Percentiles rank a stretch among this genome's conserved stretches.
These are phyloP conservation scores for Loriculus beryllinus DNA, from an alignment of 2,797 vertebrate genomes.

Conservation along the genomic window DNA sequence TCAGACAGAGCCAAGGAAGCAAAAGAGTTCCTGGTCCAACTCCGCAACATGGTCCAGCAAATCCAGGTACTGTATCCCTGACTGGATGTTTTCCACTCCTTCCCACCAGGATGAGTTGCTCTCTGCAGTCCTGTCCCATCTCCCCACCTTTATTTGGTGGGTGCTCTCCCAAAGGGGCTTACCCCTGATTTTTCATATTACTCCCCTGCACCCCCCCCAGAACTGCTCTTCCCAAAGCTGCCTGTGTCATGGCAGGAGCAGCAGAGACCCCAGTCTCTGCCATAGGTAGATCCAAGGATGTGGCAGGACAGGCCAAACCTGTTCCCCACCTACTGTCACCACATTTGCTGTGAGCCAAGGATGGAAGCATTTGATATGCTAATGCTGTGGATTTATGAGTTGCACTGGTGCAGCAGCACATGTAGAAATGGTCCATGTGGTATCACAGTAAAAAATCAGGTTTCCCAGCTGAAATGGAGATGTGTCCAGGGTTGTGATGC, in stretches of 20 bases:
- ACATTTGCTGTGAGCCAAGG: not conserved
- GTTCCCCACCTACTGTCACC: not conserved
- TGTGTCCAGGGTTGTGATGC: rapidly evolving
- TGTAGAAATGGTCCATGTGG: rapidly evolving
- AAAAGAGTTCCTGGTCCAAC: slow-evolving; percentile 96
- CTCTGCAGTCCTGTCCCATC: not conserved
- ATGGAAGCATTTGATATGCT: rapidly evolving
- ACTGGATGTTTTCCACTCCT: not conserved
- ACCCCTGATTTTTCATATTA: not conserved
- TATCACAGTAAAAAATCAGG: not conserved
- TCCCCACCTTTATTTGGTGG: not conserved
- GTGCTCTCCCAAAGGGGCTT: not conserved
- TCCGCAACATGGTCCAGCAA: slow-evolving; percentile 96
- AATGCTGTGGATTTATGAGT: rapidly evolving
- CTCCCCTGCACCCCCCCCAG: not conserved
- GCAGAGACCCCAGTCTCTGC: not conserved
- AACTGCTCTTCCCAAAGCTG: not conserved
- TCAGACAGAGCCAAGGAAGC: slow-evolving; percentile 96
- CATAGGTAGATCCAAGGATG: not conserved
- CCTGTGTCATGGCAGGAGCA: not conserved
- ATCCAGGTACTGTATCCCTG: slow-evolving; percentile 85
- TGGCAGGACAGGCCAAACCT: not conserved
- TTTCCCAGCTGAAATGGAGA: not conserved
- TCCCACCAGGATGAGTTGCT: not conserved
- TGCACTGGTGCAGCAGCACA: not conserved